A percentile compares a stretch with the other conserved stretches of the same genome.
These are phyloP conservation scores for Rhynchophorus ferrugineus DNA, from an alignment of 1,140 invertebrate genomes.

Conservation along the genomic window DNA sequence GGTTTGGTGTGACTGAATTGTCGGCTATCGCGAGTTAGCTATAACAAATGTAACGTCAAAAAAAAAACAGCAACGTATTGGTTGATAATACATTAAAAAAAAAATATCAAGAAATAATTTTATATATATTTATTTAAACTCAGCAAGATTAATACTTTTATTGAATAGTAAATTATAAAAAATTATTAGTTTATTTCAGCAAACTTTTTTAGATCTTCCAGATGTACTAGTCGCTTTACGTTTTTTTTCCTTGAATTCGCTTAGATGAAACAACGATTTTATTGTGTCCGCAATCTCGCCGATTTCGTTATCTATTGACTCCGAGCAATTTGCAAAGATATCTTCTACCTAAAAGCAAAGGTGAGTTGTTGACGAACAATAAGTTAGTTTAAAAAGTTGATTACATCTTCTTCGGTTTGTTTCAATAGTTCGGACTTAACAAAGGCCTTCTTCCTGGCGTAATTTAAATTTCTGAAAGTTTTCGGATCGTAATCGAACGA, in stretches of 20 bases:
- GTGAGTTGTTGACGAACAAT: neutral
- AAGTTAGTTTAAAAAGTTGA: neutral
- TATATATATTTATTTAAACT: too few relatives aligned
- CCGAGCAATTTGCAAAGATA: neutral
- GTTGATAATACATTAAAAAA: too few relatives aligned
- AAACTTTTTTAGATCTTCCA: too few relatives aligned
- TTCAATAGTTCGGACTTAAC: slow-evolving; percentile 25
- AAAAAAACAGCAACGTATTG: too few relatives aligned
- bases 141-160: too few relatives aligned
- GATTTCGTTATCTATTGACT: neutral
- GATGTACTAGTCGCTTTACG: neutral
- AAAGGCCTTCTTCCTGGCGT: slow-evolving; percentile 22
- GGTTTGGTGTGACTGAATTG: too few relatives aligned
- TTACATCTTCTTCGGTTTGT: slow-evolving; percentile 10
- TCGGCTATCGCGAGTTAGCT: too few relatives aligned
- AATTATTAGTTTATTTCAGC: too few relatives aligned
- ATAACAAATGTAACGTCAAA: too few relatives aligned
- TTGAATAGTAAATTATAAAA: too few relatives aligned
- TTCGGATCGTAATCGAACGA: slow-evolving; percentile 28
- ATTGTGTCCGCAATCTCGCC: neutral
- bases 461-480: slow-evolving; percentile 20
- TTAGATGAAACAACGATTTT: neutral
- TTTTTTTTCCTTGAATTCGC: neutral
- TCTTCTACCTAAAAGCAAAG: neutral
- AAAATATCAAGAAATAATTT: too few relatives aligned